Conservation (phyloP, 2,113 vertebrate species). For the Pterocles gutturalis region DNA sequence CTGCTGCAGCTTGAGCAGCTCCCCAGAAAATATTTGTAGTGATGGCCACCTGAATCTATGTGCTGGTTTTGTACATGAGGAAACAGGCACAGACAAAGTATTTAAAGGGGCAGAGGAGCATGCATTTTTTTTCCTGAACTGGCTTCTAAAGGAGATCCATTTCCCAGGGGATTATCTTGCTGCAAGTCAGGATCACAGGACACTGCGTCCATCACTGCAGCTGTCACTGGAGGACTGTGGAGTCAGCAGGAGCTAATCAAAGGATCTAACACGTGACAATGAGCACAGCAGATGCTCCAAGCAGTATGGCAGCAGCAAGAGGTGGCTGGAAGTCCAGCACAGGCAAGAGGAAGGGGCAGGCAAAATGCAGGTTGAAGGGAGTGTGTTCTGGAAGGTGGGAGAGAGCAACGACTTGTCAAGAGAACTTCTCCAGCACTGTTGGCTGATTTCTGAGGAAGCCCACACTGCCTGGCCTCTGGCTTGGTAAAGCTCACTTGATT, state of each 20-base stretch:
- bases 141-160: not conserved
- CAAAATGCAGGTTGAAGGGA: not conserved
- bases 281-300: not conserved
- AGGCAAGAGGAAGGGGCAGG: not conserved
- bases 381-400: not conserved
- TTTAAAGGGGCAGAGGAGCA: not conserved
- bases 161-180: not conserved
- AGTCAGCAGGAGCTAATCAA: not conserved
- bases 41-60: rapidly evolving
- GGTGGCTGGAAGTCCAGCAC: not conserved
- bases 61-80: not conserved
- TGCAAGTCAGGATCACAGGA: not conserved
- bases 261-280: rapidly evolving
- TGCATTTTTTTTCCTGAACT: not conserved
- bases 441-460: not conserved
- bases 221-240: not conserved
- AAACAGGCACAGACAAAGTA: not conserved
- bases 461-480: not conserved
- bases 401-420: not conserved
- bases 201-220: not conserved
- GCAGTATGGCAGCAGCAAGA: not conserved
- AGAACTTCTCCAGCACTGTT: not conserved
- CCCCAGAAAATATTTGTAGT: not conserved
- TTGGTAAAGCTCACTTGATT: not conserved
- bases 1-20: not conserved